A percentile compares a stretch with the other conserved stretches of the same genome.
phyloP scores from a whole-genome alignment of 1,140 invertebrate species.

The Hydropsyche tenuis region DNA sequence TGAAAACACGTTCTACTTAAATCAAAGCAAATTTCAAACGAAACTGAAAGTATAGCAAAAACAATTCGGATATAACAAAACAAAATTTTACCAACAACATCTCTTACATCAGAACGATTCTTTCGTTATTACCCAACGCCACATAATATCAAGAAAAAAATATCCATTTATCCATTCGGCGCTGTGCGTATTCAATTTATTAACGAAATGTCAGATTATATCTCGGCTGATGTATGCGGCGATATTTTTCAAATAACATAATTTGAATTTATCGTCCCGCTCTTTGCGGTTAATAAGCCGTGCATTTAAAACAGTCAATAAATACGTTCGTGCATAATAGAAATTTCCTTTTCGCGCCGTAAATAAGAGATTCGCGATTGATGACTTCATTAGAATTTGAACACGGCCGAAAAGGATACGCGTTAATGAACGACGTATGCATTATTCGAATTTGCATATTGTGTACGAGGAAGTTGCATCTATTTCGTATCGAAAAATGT shows the following conservation, averaged over 20 bases:
- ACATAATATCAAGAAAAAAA: too few relatives aligned
- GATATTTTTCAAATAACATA: conserved; percentile 20
- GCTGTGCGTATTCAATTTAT: conserved; percentile 1
- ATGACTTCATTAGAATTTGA: conserved; percentile 22
- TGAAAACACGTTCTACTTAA: too few relatives aligned
- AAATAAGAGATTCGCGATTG: conserved; percentile 12
- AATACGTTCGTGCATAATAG: background rate
- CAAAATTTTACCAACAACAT: too few relatives aligned
- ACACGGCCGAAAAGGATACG: background rate
- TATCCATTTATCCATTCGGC: too few relatives aligned
- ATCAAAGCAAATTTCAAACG: too few relatives aligned
- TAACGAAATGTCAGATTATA: conserved; percentile 9
- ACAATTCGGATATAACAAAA: too few relatives aligned
- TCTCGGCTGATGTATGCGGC: conserved; percentile 16
- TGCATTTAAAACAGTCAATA: conserved; percentile 7
- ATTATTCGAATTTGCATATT: too few relatives aligned
- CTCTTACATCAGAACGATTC: too few relatives aligned
- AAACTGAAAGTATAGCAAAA: too few relatives aligned
- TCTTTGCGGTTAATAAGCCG: background rate
- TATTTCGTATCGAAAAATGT: too few relatives aligned
- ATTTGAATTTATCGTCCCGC: conserved; percentile 13
- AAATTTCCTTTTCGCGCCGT: background rate
- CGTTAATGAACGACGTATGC: too few relatives aligned
- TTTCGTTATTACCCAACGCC: too few relatives aligned
- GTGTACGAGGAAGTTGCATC: background rate